A percentile compares a stretch with the other conserved stretches of the same genome.
Conservation (phyloP, 2,113 vertebrate genomes). For the Ariopsis seemanni region DNA sequence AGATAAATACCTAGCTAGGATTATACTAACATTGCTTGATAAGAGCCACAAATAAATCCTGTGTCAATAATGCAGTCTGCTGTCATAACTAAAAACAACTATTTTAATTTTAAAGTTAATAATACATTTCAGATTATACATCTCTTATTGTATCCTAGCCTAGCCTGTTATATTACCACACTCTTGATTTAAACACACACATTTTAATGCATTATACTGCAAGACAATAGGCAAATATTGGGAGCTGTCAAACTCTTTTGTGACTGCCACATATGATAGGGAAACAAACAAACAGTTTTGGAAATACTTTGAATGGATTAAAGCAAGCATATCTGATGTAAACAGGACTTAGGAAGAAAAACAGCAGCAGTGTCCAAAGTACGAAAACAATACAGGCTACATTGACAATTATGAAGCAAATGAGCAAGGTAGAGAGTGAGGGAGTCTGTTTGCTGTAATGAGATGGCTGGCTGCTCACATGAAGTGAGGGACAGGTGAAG, state of each 20-base stretch:
- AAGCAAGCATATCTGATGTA: neutral
- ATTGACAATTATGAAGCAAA: slow-evolving; percentile 4
- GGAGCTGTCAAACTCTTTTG: neutral
- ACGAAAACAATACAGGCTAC: neutral
- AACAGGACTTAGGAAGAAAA: neutral
- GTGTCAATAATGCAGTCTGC: neutral
- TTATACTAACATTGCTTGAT: neutral
- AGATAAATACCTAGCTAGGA: neutral
- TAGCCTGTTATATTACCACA: neutral
- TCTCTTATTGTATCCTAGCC: neutral
- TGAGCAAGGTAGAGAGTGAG: slow-evolving; percentile 28
- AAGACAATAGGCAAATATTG: neutral
- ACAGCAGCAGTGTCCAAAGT: neutral
- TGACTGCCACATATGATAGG: neutral
- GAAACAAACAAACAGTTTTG: neutral
- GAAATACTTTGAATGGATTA: neutral
- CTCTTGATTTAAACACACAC: neutral
- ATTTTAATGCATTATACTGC: neutral
- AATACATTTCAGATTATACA: neutral
- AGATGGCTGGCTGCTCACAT: slow-evolving; percentile 61
- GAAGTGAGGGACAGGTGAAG: slow-evolving; percentile 50
- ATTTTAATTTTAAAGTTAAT: neutral
- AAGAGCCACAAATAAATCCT: neutral
- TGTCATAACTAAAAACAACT: neutral
- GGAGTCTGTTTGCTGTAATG: slow-evolving; percentile 62